Evolutionary conservation across 64 coral and sea anemone species (phyloP), one percentile per base, ranked within the genome.

Genomic region (Stichodactyla helianthus): DNA sequence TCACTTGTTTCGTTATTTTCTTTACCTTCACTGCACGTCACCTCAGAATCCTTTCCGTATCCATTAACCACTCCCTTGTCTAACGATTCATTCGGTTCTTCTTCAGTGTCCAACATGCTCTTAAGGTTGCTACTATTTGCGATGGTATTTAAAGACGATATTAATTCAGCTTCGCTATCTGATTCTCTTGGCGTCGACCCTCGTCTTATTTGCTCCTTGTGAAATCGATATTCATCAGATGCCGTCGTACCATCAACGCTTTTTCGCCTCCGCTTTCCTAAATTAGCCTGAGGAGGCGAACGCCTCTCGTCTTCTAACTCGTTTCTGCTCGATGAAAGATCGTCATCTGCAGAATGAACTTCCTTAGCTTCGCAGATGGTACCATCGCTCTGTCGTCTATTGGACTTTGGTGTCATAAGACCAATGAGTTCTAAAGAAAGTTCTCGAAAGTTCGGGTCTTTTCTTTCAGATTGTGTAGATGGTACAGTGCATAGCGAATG

Each of bases 361-460:
- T 83, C 82, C 5, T 18, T 18, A 54, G 19, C 22, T 56, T 84
- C 83, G 56, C 61, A 61, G 23, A 84, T 84, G 17, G 55, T 60
- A 22, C 53, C 83, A 84, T 51, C 59, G 16, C 83, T 84, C 8
- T 84, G 54, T 20, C 83, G 16, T 60, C 83, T 57, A 20, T 84
- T 57, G 0, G 55, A 84, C 15, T 84, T 68, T 70, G 85, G 85
- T 31, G 50, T 79, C 28, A 86, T 92, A 13, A 92, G 64, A 14
- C 86, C 71, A 44, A 92, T 53, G 6, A 92, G 85, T 15, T 92
- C 84, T 23, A 87, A 54, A 20, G 90, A 92, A 59, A 92, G 90
- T 61, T 60, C 71, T 52, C 85, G 56, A n/a, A 92, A 67, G 18
- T 79, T 92, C 31, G 84, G 84, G 23, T 87, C 85, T 35, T 83